Percentiles rank a stretch among this genome's conserved stretches.
Evolutionary conservation across 2,797 vertebrate genomes (phyloP).

Genomic region (Lagocephalus sceleratus): DNA sequence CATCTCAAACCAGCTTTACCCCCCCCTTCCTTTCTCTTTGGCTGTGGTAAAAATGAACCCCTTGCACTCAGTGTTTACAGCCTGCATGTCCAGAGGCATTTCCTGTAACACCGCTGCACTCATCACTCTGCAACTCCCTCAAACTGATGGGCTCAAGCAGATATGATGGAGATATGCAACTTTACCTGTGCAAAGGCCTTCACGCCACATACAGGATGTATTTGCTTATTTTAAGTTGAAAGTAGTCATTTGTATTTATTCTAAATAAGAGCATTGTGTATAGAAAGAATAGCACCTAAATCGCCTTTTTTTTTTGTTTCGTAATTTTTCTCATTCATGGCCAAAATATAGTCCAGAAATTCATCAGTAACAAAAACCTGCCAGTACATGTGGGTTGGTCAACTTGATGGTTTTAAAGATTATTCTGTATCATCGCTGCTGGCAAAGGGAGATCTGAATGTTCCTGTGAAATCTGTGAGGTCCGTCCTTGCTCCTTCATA

Average conservation of each 20-base stretch:
- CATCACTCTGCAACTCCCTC: constrained; percentile 49
- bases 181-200: not conserved
- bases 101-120: constrained; percentile 58
- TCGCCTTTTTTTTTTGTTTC: too few relatives aligned
- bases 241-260: too few relatives aligned
- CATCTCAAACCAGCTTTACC: constrained; percentile 31
- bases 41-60: constrained; percentile 57
- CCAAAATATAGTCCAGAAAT: too few relatives aligned
- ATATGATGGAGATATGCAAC: constrained; percentile 1
- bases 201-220: not conserved
- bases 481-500: constrained; percentile 34
- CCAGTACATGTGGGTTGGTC: too few relatives aligned
- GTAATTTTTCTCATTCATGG: too few relatives aligned
- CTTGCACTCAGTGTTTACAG: constrained; percentile 49
- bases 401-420: too few relatives aligned
- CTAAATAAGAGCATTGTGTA: too few relatives aligned
- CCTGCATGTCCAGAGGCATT: constrained; percentile 63
- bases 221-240: too few relatives aligned
- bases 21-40: constrained; percentile 3
- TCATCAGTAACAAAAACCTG: too few relatives aligned
- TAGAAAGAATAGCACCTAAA: too few relatives aligned
- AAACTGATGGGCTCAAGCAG: constrained; percentile 12
- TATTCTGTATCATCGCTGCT: too few relatives aligned
- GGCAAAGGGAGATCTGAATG: not conserved
- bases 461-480: not conserved